phyloP scores from a whole-genome alignment of 2,797 vertebrate species.

The Macropodus opercularis region DNA sequence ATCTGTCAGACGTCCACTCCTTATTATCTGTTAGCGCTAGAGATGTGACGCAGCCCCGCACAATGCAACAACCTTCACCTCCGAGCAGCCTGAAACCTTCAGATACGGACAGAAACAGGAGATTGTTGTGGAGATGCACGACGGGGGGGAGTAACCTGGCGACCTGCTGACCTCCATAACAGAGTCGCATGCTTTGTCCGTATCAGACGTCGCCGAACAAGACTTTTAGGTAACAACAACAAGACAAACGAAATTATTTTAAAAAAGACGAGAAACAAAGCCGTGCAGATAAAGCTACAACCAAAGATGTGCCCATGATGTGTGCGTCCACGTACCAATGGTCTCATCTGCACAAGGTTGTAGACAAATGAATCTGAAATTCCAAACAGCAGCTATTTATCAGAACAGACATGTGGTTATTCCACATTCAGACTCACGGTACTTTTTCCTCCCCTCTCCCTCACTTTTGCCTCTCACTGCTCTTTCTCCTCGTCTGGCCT shows the following conservation, averaged over 20 bases:
- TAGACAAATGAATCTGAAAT: background rate
- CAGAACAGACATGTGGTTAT: background rate
- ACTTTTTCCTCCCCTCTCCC: background rate
- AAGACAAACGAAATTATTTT: too few relatives aligned
- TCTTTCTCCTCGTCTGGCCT: conserved; percentile 43
- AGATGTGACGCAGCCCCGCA: conserved; percentile 26
- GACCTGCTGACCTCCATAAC: background rate
- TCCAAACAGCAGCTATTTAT: background rate
- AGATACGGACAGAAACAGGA: conserved; percentile 31
- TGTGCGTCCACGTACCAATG: too few relatives aligned
- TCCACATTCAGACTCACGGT: background rate
- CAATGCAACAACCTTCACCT: conserved; percentile 44
- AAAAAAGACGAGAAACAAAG: too few relatives aligned
- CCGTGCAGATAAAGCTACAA: too few relatives aligned
- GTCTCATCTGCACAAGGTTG: background rate
- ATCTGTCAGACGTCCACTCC: conserved; percentile 70
- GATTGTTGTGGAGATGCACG: conserved; percentile 36
- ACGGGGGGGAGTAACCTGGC: too few relatives aligned
- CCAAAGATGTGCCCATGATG: too few relatives aligned
- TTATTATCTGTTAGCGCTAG: conserved; percentile 64
- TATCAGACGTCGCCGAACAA: background rate
- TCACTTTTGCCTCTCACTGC: conserved; percentile 25
- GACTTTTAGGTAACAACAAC: background rate
- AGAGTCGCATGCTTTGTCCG: background rate
- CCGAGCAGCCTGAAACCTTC: conserved; percentile 52